Conservation (phyloP, 2,797 vertebrate species). For the Pseudocheirus occidentalis region DNA sequence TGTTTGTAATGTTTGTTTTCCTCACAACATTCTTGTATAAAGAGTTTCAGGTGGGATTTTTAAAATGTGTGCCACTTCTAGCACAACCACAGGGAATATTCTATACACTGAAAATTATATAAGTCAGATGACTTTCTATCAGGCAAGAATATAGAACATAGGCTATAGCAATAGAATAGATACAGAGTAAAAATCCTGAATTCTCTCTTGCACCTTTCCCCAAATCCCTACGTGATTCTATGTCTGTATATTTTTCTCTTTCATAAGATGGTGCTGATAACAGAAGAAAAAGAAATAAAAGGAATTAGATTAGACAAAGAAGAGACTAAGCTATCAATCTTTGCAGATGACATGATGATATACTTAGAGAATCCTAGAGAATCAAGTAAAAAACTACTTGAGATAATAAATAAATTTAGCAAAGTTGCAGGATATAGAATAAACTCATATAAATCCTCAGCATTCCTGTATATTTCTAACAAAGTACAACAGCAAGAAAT, state of each 20-base stretch:
- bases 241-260: background rate
- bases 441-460: too few relatives aligned
- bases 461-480: too few relatives aligned
- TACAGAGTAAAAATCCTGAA: background rate
- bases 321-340: too few relatives aligned
- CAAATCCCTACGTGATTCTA: background rate
- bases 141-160: background rate
- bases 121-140: background rate
- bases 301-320: too few relatives aligned
- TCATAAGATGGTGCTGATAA: background rate
- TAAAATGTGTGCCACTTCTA: background rate
- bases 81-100: background rate
- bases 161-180: background rate
- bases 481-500: too few relatives aligned
- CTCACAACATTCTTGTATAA: background rate
- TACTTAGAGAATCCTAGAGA: too few relatives aligned
- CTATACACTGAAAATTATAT: background rate
- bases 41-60: background rate
- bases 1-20: background rate
- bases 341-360: too few relatives aligned
- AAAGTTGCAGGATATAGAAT: too few relatives aligned
- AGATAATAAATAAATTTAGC: too few relatives aligned
- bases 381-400: too few relatives aligned
- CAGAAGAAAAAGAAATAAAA: too few relatives aligned
- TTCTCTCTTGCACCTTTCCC: background rate